Base-by-base conservation (phyloP, 2,888 invertebrate genomes). In the Nudaria mundana region DNA sequence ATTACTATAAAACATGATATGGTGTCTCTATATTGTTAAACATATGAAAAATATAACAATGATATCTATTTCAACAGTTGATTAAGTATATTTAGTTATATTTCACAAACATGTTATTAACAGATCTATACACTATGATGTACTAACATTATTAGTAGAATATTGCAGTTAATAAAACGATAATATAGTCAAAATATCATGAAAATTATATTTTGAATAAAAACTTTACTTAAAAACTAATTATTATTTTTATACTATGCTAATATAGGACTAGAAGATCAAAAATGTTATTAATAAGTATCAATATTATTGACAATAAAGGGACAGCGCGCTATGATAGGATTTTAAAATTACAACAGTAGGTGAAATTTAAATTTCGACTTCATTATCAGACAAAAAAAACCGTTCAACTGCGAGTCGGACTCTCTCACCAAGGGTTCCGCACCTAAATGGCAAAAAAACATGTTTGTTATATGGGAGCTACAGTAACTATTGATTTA, bases 1-100 rank as follows among this genome's bases (percentile, higher is more conserved):
- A 80, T 79, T 72, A 76, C 78, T 82, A 84, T 63, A 81, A 84
- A 84, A 83, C 81, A 76, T 84, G 86, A 86, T 86, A 86, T 86
- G 84, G 79, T 62, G 67, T 61, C 56, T 68, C 66, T 76, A 70
- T 70, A 63, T 57, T 63, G 64, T 63, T 65, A 66, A 56, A 63
- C 44, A 61, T 52, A 58, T 72, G 72, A 74, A 80, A 81, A 75
- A 81, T 76, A 81, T 74, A 71, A 66, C 56, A 60, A 61, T 53
- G 20, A 56, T 23, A 51, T 69, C 47, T 64, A 60, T 59, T 53
- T 48, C 23, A 59, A 55, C 52, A 43, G 47, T 48, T 48, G 41
- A 20, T 20, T 20, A 4, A 7, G 20, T 20, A 2, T 59, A 49
- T 52, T 55, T 62, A 80, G 81, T 81, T 79, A 82, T 82, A 64